Percentiles rank a stretch among this genome's conserved stretches.
Conservation (phyloP, 2,888 invertebrate genomes). For the Himalopsyche kuldschensis region DNA sequence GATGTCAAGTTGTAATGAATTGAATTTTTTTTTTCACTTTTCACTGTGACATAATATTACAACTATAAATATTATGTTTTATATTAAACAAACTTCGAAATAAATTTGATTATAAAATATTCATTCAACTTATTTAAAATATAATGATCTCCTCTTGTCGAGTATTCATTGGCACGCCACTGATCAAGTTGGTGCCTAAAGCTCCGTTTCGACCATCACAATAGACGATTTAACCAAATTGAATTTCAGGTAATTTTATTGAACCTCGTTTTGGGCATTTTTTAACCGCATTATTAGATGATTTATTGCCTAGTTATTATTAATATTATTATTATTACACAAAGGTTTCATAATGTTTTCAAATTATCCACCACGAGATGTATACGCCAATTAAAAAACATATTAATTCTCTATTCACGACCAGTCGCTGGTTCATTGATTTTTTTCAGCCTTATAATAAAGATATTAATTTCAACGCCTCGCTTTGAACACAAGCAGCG, state of each 20-base stretch:
- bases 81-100: too few species aligned
- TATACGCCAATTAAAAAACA: conserved; percentile 14
- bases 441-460: background rate
- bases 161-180: background rate
- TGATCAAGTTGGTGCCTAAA: background rate
- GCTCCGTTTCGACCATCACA: conserved; percentile 8
- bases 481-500: background rate
- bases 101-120: too few species aligned
- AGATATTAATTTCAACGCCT: background rate
- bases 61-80: too few species aligned
- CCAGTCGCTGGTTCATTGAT: conserved; percentile 8
- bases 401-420: conserved; percentile 14
- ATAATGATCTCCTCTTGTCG: background rate
- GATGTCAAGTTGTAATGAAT: too few species aligned
- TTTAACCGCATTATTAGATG: conserved; percentile 7
- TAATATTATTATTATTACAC: background rate
- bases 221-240: conserved; percentile 28
- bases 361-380: conserved; percentile 6
- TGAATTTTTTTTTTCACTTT: too few species aligned
- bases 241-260: conserved; percentile 31
- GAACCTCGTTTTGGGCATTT: conserved; percentile 14
- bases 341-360: conserved; percentile 12
- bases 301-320: conserved; percentile 19
- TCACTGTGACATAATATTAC: too few species aligned
- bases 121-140: background rate